Conservation (phyloP, 2,797 vertebrate genomes). For the Chloroceryle inda region DNA sequence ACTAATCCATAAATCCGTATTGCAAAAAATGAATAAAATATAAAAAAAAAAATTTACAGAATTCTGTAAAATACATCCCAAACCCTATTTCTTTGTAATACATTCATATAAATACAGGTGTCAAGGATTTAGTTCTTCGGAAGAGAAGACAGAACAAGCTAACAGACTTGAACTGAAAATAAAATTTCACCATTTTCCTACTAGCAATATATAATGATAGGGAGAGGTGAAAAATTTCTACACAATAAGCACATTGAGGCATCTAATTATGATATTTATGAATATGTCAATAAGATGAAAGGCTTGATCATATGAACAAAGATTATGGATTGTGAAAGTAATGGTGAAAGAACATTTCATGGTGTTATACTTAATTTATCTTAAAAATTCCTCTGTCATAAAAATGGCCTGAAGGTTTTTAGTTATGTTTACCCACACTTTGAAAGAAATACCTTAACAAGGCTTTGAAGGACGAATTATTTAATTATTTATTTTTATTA, state of each 20-base stretch:
- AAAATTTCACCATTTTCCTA: not conserved
- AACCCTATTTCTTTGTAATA: not conserved
- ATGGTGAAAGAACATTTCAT: not conserved
- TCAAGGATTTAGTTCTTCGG: not conserved
- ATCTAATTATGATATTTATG: not conserved
- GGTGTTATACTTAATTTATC: not conserved
- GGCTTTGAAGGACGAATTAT: not conserved
- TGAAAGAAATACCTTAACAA: not conserved
- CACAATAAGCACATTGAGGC: not conserved
- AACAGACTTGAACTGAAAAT: not conserved
- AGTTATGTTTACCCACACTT: not conserved
- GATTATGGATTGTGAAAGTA: not conserved
- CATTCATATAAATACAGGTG: not conserved
- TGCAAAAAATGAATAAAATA: not conserved
- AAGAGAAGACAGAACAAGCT: not conserved
- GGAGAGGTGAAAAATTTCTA: not conserved
- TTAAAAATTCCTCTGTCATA: accelerated
- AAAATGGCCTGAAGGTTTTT: not conserved
- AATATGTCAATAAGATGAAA: not conserved
- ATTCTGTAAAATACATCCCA: not conserved
- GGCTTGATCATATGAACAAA: not conserved
- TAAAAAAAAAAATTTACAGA: not conserved
- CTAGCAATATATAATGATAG: not conserved
- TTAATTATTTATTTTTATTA: not conserved
- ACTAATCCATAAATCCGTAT: not conserved